Evolutionary conservation across 2,888 invertebrate genomes (phyloP), one percentile per base, ranked within the genome.

Genomic region (Pachliopta kotzebuea): DNA sequence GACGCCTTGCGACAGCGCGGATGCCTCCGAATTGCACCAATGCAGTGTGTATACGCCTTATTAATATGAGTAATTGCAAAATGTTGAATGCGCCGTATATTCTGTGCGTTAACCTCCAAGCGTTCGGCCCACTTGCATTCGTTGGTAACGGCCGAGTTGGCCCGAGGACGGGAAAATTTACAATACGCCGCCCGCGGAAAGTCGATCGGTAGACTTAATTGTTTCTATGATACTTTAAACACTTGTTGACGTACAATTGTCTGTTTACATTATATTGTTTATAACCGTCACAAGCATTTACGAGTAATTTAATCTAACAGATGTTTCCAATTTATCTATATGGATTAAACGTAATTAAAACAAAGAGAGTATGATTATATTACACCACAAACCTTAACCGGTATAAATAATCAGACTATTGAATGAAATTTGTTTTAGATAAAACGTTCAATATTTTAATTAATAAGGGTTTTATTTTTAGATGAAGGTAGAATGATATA

Each of bases 21-120:
- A 90, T 86, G 86, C 88, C 83, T 78, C 83, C 76, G 77, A 79
- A 82, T 89, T 89, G 89, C 90, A 85, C 83, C 79, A 82, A 60
- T 64, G 74, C 76, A 78, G 80, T 78, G 69, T 69, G 66, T 80
- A 78, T 76, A 78, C 76, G 73, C 76, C 85, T 86, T 88, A 88
- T 88, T 87, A 88, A 90, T 88, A 89, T 86, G 76, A 84, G 80
- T 86, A 84, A 80, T 90, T 90, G 86, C 90, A 85, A 88, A 88
- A 88, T 85, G 84, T 83, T 81, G 81, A 80, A 83, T 83, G 83
- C 79, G 80, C 80, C 77, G 77, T 80, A 77, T 80, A 81, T 88
- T 86, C 83, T 87, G 71, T 74, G 76, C 78, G 81, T 79, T 88
- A 86, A 89, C 90, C 90, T 90, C 90, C 88, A 80, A 45, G 37